These are phyloP conservation scores for Brachypalpus laphriformis DNA, from an alignment of 2,888 invertebrate species.

Conservation along the genomic window DNA sequence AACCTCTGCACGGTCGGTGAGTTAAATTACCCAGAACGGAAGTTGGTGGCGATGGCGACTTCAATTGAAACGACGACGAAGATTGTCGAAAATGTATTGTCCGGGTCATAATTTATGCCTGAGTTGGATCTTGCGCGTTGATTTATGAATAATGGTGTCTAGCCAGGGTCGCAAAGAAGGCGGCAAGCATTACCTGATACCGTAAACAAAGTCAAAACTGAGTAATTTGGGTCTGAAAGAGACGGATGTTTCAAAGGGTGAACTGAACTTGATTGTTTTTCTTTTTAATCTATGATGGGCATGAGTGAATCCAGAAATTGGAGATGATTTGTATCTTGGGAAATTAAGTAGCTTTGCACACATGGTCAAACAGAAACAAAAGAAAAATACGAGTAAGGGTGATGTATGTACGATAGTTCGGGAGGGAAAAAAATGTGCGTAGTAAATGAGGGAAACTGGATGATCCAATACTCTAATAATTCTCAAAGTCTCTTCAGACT, in stretches of 20 bases:
- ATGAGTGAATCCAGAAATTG: constrained; percentile 15
- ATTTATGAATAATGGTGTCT: constrained; percentile 2
- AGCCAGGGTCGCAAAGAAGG: not conserved
- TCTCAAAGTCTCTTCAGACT: no score
- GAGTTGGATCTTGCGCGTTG: constrained; percentile 1
- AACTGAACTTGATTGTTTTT: not conserved
- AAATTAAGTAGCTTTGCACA: constrained; percentile 4
- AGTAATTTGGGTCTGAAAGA: not conserved
- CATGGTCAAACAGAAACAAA: constrained; percentile 18
- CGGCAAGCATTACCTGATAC: not conserved
- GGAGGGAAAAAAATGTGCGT: no score
- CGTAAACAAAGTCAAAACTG: not conserved
- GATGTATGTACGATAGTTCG: no score
- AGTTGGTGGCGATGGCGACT: constrained; percentile 3
- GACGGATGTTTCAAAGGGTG: not conserved
- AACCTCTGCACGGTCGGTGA: not conserved
- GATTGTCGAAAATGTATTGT: constrained; percentile 4
- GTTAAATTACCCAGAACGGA: constrained; percentile 42
- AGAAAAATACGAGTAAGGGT: not conserved
- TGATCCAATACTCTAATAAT: no score
- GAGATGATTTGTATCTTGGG: not conserved
- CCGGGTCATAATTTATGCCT: not conserved
- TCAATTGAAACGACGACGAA: constrained; percentile 2
- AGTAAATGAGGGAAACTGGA: no score
- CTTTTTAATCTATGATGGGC: not conserved